These are phyloP conservation scores for Troilus luridus DNA, from an alignment of 2,888 invertebrate genomes.

Conservation along the genomic window DNA sequence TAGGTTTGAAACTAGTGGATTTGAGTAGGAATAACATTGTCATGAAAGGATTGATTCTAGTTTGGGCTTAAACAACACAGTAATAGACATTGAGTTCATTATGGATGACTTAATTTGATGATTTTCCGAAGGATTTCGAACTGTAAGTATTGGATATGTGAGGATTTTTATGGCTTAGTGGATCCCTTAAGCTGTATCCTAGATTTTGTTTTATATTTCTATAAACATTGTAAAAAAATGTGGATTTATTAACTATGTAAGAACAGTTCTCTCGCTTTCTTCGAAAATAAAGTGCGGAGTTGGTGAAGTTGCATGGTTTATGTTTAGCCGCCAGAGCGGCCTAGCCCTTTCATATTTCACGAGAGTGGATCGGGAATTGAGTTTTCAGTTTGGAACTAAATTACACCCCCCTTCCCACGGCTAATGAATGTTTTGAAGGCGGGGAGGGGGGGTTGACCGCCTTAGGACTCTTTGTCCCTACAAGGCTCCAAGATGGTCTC, in stretches of 20 bases:
- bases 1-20: too few relatives aligned
- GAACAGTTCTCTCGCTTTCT: neutral
- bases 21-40: too few relatives aligned
- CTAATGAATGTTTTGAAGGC: neutral
- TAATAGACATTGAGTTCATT: too few relatives aligned
- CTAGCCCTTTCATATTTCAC: constrained; percentile 23
- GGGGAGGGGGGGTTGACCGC: neutral
- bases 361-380: constrained; percentile 26
- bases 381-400: constrained; percentile 42
- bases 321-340: neutral
- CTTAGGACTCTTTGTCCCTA: constrained; percentile 31
- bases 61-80: too few relatives aligned
- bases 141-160: too few relatives aligned
- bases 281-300: neutral
- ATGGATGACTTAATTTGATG: too few relatives aligned
- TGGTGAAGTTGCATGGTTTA: constrained; percentile 29
- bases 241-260: neutral
- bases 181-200: too few relatives aligned
- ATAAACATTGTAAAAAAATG: too few relatives aligned
- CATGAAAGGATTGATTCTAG: too few relatives aligned
- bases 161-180: too few relatives aligned
- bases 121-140: too few relatives aligned
- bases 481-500: neutral
- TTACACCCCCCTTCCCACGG: neutral
- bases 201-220: too few relatives aligned